phyloP scores from a whole-genome alignment of 2,888 invertebrate genomes.

The Cerastoderma edule region DNA sequence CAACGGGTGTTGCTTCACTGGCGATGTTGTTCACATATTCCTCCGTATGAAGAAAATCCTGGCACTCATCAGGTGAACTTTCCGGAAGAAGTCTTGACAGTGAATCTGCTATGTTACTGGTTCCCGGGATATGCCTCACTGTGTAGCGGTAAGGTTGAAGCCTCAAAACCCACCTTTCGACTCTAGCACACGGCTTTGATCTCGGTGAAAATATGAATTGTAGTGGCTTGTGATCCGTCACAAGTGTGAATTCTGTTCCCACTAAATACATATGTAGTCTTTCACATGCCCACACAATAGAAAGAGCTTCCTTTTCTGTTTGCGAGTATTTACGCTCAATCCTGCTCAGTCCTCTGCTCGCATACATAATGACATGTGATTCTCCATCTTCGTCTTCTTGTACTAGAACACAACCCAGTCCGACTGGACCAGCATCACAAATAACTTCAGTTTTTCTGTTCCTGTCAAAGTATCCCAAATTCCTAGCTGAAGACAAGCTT shows the following conservation, averaged over 20 bases:
- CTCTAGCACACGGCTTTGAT: slow-evolving; percentile 66
- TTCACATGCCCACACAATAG: slow-evolving; percentile 66
- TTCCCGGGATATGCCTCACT: slow-evolving; percentile 44
- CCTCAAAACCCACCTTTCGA: slow-evolving; percentile 69
- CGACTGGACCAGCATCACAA: slow-evolving; percentile 48
- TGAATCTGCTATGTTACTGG: slow-evolving; percentile 49
- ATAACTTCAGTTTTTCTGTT: slow-evolving; percentile 8
- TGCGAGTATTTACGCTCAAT: slow-evolving; percentile 57
- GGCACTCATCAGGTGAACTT: not conserved
- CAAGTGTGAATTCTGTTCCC: slow-evolving; percentile 56
- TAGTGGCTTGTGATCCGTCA: slow-evolving; percentile 73
- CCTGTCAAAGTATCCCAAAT: slow-evolving; percentile 11
- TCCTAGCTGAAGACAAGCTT: slow-evolving; percentile 17
- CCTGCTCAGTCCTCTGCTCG: slow-evolving; percentile 40
- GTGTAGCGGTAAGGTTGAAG: slow-evolving; percentile 60
- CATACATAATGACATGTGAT: slow-evolving; percentile 45
- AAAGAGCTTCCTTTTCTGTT: slow-evolving; percentile 57
- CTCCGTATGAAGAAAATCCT: slow-evolving; percentile 7
- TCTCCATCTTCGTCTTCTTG: slow-evolving; percentile 41
- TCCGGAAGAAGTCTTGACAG: slow-evolving; percentile 36
- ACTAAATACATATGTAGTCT: slow-evolving; percentile 63
- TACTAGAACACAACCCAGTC: slow-evolving; percentile 43
- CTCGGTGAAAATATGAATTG: slow-evolving; percentile 61
- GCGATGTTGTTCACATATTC: slow-evolving; percentile 42
- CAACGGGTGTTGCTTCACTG: slow-evolving; percentile 36